Evolutionary conservation across 2,113 vertebrate genomes (phyloP), one percentile per base, ranked within the genome.

Genomic region (Tupaia chinensis): DNA sequence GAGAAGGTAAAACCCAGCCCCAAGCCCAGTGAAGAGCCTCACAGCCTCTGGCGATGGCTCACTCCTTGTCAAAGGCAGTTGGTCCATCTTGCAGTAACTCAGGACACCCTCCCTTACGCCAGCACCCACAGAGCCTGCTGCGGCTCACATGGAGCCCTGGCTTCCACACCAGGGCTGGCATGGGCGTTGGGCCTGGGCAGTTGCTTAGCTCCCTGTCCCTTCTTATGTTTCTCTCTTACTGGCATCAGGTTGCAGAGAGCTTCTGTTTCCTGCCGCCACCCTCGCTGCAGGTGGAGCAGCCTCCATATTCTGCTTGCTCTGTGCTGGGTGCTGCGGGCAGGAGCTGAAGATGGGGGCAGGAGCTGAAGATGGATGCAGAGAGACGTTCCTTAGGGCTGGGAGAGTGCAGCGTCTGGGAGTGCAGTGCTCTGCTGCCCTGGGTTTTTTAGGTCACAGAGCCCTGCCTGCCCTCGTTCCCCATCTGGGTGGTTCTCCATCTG

Each of bases 201-300:
- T 89, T 92, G 83, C 84, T 83, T 89, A 72, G 65, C 80, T 74
- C 79, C 74, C 60, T 69, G 77, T 19, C 60, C 27, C 91, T 91
- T 65, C 70, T 87, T 86, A 8, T 25, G 66, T 82, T 86, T 32
- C 34, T 93, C 9, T 77, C 74, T 79, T 65, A 91, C 63, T 63
- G 58, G 97, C 66, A 20, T 97, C 94, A 44, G 44, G 89, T 95
- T 96, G 89, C 96, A 91, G 54, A 95, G 94, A 70, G 93, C 77
- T 87, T 95, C 84, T 94, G 92, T 95, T 97, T 96, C 78, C 65
- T 90, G 77, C 78, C 15, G 19, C 68, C 27, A 5, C 56, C 32
- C 84, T 80, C 14, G 0, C 44, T 7, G 3, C 93, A 94, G 53
- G 81, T 95, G 66, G 29, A 80, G 85, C 78, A 80, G 79, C 82